Evolutionary conservation across 2,113 vertebrate species (phyloP).

Genomic region (Sorex fumeus): DNA sequence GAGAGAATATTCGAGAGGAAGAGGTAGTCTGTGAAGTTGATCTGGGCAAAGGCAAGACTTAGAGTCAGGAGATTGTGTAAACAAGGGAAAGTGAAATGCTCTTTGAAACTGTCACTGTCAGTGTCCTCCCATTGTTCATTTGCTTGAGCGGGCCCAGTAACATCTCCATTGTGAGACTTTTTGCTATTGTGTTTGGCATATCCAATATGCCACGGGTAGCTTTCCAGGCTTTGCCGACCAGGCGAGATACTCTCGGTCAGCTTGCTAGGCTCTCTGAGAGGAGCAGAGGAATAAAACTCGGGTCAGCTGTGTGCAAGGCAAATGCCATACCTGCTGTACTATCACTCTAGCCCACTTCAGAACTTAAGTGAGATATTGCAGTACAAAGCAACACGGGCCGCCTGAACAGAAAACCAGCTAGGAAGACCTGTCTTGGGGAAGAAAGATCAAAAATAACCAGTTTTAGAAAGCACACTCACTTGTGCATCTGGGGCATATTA

Average conservation of each 20-base stretch:
- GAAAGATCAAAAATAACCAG: conserved; percentile 1
- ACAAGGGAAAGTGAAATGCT: conserved; percentile 24
- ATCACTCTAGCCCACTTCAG: too few relatives aligned
- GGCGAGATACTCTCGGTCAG: too few relatives aligned
- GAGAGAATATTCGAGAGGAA: conserved; percentile 52
- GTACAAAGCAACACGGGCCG: neutral
- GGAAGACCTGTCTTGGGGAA: conserved; percentile 35
- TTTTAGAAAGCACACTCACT: neutral
- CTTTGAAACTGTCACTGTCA: conserved; percentile 35
- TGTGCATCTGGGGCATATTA: neutral
- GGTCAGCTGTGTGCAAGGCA: too few relatives aligned
- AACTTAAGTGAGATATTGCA: conserved; percentile 26
- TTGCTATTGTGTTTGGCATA: too few relatives aligned
- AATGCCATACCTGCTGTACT: too few relatives aligned
- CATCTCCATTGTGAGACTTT: too few relatives aligned
- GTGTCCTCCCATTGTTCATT: too few relatives aligned
- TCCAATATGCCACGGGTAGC: too few relatives aligned
- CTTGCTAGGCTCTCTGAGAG: too few relatives aligned
- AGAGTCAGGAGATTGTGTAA: neutral
- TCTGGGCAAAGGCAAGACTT: neutral
- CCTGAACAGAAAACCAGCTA: conserved; percentile 2
- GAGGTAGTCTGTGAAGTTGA: conserved; percentile 19
- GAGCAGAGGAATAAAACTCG: too few relatives aligned
- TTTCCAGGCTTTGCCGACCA: too few relatives aligned
- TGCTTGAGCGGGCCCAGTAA: too few relatives aligned